These are phyloP conservation scores for Euplagia quadripunctaria DNA, from an alignment of 2,888 invertebrate genomes.

Conservation along the genomic window DNA sequence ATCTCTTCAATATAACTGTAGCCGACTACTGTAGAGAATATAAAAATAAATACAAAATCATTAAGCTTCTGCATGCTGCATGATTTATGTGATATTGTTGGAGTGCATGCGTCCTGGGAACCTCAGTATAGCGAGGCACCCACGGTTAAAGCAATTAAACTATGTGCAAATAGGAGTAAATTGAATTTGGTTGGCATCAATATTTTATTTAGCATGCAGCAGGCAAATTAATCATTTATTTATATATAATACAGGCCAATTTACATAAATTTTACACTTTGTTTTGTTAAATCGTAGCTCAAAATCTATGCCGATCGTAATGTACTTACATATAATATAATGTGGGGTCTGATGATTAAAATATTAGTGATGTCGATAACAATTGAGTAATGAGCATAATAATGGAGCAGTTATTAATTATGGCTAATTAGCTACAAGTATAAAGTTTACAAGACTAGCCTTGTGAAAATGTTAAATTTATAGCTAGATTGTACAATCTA, in stretches of 20 bases:
- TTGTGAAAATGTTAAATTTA: conserved; percentile 61
- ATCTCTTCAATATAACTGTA: conserved; percentile 55
- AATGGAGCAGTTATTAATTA: conserved; percentile 66
- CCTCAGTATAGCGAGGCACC: conserved; percentile 61
- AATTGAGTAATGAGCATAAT: conserved; percentile 64
- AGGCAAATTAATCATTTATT: conserved; percentile 75
- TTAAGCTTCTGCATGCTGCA: conserved; percentile 86
- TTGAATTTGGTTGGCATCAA: conserved; percentile 60
- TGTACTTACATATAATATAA: conserved; percentile 66
- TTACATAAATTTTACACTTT: conserved; percentile 43
- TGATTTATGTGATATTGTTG: conserved; percentile 69
- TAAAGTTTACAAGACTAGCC: conserved; percentile 74
- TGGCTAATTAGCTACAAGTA: conserved; percentile 71
- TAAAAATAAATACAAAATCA: conserved; percentile 56
- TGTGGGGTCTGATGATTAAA: conserved; percentile 62
- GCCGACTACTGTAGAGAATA: conserved; percentile 61
- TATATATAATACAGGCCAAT: conserved; percentile 59
- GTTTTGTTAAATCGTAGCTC: conserved; percentile 36
- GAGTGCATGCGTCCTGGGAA: conserved; percentile 74
- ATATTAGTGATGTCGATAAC: conserved; percentile 59
- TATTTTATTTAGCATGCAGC: conserved; percentile 81
- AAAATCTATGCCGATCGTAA: conserved; percentile 53
- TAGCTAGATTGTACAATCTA: conserved; percentile 71
- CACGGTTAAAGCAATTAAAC: conserved; percentile 64
- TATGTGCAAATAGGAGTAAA: conserved; percentile 69